phyloP scores from a whole-genome alignment of 1,140 invertebrate species.

The Nylanderia fulva region DNA sequence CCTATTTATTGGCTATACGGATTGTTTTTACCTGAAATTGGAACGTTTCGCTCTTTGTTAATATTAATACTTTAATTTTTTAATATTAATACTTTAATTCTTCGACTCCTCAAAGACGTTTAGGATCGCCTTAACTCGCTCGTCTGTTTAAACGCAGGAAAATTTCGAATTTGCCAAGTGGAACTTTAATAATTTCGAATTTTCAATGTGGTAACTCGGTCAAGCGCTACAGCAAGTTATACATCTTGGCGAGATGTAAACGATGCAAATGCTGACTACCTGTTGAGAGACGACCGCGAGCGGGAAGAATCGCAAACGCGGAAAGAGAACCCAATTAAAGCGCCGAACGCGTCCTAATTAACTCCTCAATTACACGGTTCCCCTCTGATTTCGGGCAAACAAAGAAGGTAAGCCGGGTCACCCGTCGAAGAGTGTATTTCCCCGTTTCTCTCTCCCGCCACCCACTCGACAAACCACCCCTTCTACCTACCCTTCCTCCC shows the following conservation, averaged over 20 bases:
- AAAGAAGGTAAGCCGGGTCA: conserved; percentile 78
- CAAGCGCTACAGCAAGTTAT: not conserved
- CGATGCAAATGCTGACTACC: conserved; percentile 63
- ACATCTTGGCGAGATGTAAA: not conserved
- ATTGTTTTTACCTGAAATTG: too few species aligned
- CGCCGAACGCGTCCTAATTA: conserved; percentile 84
- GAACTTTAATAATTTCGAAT: not conserved
- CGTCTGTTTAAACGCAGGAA: not conserved
- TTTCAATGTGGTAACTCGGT: not conserved
- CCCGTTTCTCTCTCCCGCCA: not conserved
- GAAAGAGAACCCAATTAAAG: conserved; percentile 80
- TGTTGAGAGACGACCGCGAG: conserved; percentile 71
- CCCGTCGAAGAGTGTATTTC: conserved; percentile 23
- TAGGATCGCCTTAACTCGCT: too few species aligned
- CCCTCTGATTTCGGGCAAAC: conserved; percentile 82
- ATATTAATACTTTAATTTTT: too few species aligned
- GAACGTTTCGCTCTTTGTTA: too few species aligned
- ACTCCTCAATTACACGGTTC: conserved; percentile 84
- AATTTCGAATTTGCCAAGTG: not conserved
- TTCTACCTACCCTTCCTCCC: not conserved
- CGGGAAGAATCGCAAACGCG: conserved; percentile 10
- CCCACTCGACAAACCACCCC: conserved; percentile 33
- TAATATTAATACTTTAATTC: too few species aligned
- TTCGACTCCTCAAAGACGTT: too few species aligned
- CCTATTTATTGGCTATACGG: too few species aligned